A percentile compares a stretch with the other conserved stretches of the same genome.
phyloP scores from a whole-genome alignment of 2,888 invertebrate genomes.

The Drosophila aldrichi region DNA sequence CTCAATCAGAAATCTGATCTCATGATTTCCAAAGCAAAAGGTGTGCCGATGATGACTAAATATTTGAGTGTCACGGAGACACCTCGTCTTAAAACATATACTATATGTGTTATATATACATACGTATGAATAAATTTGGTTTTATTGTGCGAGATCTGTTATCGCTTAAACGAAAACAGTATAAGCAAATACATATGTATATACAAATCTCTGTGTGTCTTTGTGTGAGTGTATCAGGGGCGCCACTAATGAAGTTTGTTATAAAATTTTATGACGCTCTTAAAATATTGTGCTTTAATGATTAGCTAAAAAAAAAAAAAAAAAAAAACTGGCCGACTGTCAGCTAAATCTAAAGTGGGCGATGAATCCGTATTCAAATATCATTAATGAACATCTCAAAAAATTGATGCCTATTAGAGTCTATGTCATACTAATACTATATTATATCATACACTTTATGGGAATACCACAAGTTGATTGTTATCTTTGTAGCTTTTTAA shows the following conservation, averaged over 20 bases:
- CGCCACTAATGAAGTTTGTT: constrained; percentile 79
- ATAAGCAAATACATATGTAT: constrained; percentile 23
- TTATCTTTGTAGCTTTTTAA: not conserved
- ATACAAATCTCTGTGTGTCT: not conserved
- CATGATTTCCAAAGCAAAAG: constrained; percentile 35
- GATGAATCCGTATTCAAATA: constrained; percentile 60
- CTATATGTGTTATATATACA: constrained; percentile 3
- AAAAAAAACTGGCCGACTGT: constrained; percentile 25
- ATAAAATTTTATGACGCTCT: constrained; percentile 73
- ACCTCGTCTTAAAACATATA: constrained; percentile 26
- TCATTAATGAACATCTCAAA: constrained; percentile 47
- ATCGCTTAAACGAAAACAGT: constrained; percentile 53
- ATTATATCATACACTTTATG: constrained; percentile 9
- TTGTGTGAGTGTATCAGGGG: constrained; percentile 25
- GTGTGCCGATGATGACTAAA: constrained; percentile 63
- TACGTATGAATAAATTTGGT: not conserved
- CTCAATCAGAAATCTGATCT: constrained; percentile 37
- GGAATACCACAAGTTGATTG: not conserved
- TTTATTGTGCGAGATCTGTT: constrained; percentile 42
- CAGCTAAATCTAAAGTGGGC: constrained; percentile 62
- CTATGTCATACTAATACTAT: constrained; percentile 14
- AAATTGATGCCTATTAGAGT: constrained; percentile 30
- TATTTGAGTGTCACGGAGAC: constrained; percentile 25
- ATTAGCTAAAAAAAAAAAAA: constrained; percentile 44
- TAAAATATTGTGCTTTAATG: constrained; percentile 83